Percentiles rank a stretch among this genome's conserved stretches.
Conservation (phyloP, 2,797 vertebrate genomes). For the Lycodopsis pacificus region DNA sequence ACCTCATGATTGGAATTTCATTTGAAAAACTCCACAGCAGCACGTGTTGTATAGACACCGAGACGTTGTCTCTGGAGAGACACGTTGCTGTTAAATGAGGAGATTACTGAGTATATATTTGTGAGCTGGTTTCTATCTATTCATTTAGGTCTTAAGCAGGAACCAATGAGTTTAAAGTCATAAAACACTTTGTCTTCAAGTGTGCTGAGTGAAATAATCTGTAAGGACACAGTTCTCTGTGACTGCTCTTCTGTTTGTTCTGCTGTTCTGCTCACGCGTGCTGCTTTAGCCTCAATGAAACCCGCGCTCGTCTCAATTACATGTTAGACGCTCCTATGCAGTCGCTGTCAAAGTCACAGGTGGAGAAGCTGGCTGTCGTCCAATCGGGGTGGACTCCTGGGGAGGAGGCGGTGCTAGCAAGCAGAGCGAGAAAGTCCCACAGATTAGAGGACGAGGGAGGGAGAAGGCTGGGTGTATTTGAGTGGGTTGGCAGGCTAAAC, state of each 20-base stretch:
- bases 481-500: constrained; percentile 65
- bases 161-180: too few relatives aligned
- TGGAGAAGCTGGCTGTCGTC: constrained; percentile 39
- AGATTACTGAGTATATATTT: too few relatives aligned
- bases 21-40: neutral
- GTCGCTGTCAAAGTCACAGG: constrained; percentile 43
- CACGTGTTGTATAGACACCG: too few relatives aligned
- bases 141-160: too few relatives aligned
- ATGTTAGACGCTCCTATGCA: neutral
- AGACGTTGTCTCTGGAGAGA: too few relatives aligned
- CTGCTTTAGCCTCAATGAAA: constrained; percentile 16
- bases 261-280: neutral
- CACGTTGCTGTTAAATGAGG: too few relatives aligned
- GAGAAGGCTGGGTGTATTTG: constrained; percentile 35
- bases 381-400: constrained; percentile 30
- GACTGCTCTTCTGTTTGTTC: neutral
- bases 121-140: too few relatives aligned
- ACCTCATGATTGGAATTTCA: neutral
- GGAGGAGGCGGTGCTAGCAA: constrained; percentile 24
- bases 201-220: neutral
- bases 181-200: too few relatives aligned
- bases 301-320: constrained; percentile 26
- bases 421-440: constrained; percentile 23
- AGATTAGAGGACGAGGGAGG: constrained; percentile 39
- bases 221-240: neutral